phyloP scores from a whole-genome alignment of 2,113 vertebrate genomes.

The Bufo gargarizans region DNA sequence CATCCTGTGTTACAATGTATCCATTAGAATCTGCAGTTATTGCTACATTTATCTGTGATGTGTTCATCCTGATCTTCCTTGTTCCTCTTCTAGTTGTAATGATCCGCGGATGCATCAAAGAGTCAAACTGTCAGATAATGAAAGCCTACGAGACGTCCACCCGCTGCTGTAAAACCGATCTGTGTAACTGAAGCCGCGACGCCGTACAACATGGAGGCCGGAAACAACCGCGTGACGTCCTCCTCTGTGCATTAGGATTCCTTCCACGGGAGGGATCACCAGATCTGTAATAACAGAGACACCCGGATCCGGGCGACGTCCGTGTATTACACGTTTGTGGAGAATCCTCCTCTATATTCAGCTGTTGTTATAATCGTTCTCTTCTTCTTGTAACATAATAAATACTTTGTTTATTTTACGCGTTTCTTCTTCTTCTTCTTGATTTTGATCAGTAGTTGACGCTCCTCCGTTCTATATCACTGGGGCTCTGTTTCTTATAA shows the following conservation, averaged over 20 bases:
- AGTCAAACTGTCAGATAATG: not conserved
- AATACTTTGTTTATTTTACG: no score
- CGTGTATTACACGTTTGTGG: not conserved
- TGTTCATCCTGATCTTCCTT: not conserved
- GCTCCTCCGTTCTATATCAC: no score
- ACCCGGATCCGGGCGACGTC: not conserved
- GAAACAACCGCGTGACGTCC: no score
- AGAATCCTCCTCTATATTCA: not conserved
- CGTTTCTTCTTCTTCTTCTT: no score
- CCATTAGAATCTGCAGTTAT: not conserved
- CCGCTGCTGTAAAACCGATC: not conserved
- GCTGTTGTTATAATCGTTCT: no score
- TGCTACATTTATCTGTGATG: not conserved
- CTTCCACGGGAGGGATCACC: not conserved
- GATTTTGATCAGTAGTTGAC: no score
- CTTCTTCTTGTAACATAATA: not conserved
- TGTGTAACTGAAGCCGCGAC: conserved; percentile 15
- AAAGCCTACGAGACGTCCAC: not conserved
- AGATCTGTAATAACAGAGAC: no score
- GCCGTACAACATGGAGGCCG: not conserved
- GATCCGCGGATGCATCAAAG: not conserved
- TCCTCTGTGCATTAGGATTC: not conserved
- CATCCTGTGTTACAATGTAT: not conserved
- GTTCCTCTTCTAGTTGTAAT: not conserved
- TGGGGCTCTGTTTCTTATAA: no score